phyloP scores from a whole-genome alignment of 2,888 invertebrate species.

The Morpho achilles region DNA sequence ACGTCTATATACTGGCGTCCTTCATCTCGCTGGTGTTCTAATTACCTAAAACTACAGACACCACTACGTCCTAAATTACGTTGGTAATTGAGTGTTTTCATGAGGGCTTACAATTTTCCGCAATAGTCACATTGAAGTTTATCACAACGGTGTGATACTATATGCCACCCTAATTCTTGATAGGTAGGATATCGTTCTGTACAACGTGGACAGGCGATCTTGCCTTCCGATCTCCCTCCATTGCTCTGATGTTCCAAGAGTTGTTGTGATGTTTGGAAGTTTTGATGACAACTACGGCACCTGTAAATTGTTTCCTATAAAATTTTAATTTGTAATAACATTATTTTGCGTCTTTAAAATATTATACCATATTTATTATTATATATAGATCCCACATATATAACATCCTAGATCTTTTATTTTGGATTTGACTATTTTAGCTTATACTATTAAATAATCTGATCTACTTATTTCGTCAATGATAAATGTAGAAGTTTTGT shows the following conservation, averaged over 20 bases:
- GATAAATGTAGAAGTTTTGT: not conserved
- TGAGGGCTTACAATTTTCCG: conserved; percentile 55
- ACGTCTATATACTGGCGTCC: too few species aligned
- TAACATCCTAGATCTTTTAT: too few species aligned
- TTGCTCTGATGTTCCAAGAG: conserved; percentile 62
- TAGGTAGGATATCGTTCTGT: conserved; percentile 65
- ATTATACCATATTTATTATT: too few species aligned
- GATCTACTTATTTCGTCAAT: too few species aligned
- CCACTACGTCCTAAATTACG: too few species aligned
- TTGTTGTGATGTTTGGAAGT: conserved; percentile 68
- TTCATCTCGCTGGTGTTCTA: too few species aligned
- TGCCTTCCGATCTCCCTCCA: conserved; percentile 66
- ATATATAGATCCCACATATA: too few species aligned
- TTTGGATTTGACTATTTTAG: too few species aligned
- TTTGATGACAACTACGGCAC: conserved; percentile 68
- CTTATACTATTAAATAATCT: too few species aligned
- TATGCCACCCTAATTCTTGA: conserved; percentile 62
- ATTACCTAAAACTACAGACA: too few species aligned
- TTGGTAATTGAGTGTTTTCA: not conserved
- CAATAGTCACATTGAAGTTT: conserved; percentile 69
- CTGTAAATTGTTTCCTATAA: conserved; percentile 32
- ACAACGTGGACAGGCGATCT: conserved; percentile 63
- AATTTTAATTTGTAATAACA: too few species aligned
- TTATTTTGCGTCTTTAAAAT: too few species aligned
- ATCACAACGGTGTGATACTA: conserved; percentile 56